phyloP scores from a whole-genome alignment of 2,888 invertebrate genomes.

The Cheilosia variabilis region DNA sequence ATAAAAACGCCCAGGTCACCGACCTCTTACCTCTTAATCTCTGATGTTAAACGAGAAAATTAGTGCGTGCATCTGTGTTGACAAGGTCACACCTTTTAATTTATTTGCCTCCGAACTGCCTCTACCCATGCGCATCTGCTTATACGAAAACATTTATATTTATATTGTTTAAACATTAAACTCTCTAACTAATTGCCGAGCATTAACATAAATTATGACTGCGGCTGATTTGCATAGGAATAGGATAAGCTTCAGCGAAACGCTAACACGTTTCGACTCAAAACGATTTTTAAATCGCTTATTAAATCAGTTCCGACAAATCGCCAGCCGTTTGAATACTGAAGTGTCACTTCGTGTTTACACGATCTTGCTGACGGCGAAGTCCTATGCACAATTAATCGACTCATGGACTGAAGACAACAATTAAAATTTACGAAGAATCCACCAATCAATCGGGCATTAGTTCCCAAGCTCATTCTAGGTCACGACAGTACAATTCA shows the following conservation, averaged over 20 bases:
- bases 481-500: constrained; percentile 17
- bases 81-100: constrained; percentile 19
- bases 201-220: constrained; percentile 60
- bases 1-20: not conserved
- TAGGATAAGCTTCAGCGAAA: constrained; percentile 31
- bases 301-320: constrained; percentile 8
- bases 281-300: not conserved
- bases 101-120: constrained; percentile 11
- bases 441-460: constrained; percentile 27
- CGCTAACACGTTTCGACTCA: constrained; percentile 28
- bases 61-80: not conserved
- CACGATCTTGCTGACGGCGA: not conserved
- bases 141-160: constrained; percentile 40
- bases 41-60: not conserved
- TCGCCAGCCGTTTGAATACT: constrained; percentile 10
- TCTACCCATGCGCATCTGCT: constrained; percentile 29
- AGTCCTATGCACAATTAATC: constrained; percentile 1
- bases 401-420: not conserved
- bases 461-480: constrained; percentile 34
- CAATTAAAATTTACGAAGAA: constrained; percentile 7
- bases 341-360: not conserved
- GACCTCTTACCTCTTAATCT: not conserved
- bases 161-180: constrained; percentile 50
- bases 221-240: constrained; percentile 50
- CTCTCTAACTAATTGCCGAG: constrained; percentile 42